A percentile compares a stretch with the other conserved stretches of the same genome.
Conservation (phyloP, 2,113 vertebrate species). For the Sinocyclocheilus maitianheensis region DNA sequence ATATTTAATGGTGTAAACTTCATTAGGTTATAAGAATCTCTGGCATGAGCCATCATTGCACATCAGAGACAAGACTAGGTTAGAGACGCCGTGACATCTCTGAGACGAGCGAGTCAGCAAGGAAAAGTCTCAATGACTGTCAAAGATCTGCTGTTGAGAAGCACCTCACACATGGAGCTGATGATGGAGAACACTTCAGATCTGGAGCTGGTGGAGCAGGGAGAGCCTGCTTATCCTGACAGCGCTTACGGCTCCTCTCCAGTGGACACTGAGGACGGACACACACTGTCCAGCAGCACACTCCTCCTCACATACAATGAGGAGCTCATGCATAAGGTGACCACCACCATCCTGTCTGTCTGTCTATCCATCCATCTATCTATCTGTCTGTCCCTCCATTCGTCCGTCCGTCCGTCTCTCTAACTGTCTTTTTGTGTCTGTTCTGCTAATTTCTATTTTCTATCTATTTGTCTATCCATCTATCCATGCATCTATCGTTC, state of each 20-base stretch:
- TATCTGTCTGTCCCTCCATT: neutral
- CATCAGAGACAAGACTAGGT: constrained; percentile 7
- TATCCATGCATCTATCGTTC: too few relatives aligned
- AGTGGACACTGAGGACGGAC: constrained; percentile 60
- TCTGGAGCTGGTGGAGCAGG: constrained; percentile 20
- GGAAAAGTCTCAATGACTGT: constrained; percentile 19
- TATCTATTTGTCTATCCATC: too few relatives aligned
- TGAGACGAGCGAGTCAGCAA: neutral
- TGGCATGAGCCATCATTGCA: neutral
- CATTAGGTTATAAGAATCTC: constrained; percentile 1
- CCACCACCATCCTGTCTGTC: neutral
- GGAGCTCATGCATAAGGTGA: constrained; percentile 77
- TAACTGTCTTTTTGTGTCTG: neutral
- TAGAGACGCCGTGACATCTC: neutral
- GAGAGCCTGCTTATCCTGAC: constrained; percentile 55
- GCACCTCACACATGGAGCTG: neutral
- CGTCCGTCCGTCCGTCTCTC: too few relatives aligned
- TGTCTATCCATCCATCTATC: neutral
- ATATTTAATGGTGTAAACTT: constrained; percentile 4
- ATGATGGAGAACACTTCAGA: constrained; percentile 54
- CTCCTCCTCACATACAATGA: constrained; percentile 68
- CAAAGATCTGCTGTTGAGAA: neutral
- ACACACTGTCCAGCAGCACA: constrained; percentile 42
- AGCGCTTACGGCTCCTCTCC: constrained; percentile 64
- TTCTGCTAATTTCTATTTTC: too few relatives aligned